A percentile compares a stretch with the other conserved stretches of the same genome.
Evolutionary conservation across 2,888 invertebrate genomes (phyloP).

Genomic region (Xylophagus ater): DNA sequence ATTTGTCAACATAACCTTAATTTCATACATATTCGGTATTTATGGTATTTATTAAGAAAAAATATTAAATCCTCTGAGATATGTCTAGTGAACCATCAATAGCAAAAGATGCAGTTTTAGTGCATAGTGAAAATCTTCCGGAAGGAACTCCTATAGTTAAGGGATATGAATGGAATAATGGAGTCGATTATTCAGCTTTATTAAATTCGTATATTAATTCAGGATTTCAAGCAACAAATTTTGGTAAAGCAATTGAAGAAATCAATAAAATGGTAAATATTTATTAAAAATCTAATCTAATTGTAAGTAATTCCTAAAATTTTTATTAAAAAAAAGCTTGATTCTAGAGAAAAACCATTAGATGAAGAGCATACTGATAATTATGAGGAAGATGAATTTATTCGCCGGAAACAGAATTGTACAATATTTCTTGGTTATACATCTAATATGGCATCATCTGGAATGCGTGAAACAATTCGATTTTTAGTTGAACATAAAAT

Average conservation of each 20-base stretch:
- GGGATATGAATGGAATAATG: conserved; percentile 90
- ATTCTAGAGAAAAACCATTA: conserved; percentile 57
- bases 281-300: too few relatives aligned
- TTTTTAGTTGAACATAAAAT: conserved; percentile 78
- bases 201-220: conserved; percentile 66
- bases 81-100: conserved; percentile 34
- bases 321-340: conserved; percentile 42
- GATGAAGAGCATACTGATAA: conserved; percentile 52
- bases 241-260: conserved; percentile 82
- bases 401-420: conserved; percentile 65
- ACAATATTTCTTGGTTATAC: conserved; percentile 96
- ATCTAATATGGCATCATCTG: conserved; percentile 93
- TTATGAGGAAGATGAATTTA: conserved; percentile 70
- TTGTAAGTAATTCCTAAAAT: conserved; percentile 12
- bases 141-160: conserved; percentile 54
- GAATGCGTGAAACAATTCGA: conserved; percentile 79
- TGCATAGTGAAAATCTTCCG: conserved; percentile 55
- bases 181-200: conserved; percentile 74
- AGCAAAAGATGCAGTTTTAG: conserved; percentile 60
- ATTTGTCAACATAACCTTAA: too few relatives aligned
- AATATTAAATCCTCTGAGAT: too few relatives aligned
- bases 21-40: too few relatives aligned
- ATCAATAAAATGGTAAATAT: conserved; percentile 78
- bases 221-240: conserved; percentile 97
- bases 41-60: too few relatives aligned